These are phyloP conservation scores for Rhodinocichla rosea DNA, from an alignment of 2,113 vertebrate species.

Conservation along the genomic window DNA sequence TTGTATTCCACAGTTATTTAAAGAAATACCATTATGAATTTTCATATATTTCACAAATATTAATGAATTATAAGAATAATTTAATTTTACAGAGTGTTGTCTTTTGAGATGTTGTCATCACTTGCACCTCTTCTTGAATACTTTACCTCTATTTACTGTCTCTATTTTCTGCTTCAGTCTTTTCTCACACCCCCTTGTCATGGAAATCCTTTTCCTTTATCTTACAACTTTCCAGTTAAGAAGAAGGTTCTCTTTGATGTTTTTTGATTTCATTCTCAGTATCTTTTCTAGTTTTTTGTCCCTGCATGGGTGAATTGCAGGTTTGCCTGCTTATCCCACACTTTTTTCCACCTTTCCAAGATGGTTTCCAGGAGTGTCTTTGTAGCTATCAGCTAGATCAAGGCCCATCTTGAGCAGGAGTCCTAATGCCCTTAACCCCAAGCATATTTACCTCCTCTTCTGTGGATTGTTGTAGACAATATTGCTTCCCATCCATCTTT, in stretches of 20 bases:
- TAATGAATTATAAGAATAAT: background rate
- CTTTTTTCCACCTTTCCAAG: background rate
- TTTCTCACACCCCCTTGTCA: background rate
- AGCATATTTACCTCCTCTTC: background rate
- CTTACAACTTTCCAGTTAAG: accelerated
- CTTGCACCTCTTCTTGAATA: background rate
- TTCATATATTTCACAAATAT: background rate
- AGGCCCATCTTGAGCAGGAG: background rate
- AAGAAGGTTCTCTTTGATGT: background rate
- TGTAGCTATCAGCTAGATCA: background rate
- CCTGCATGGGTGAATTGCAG: background rate
- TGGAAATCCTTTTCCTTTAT: background rate
- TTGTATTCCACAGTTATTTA: background rate
- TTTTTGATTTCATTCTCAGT: background rate
- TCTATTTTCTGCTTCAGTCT: background rate
- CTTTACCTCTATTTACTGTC: background rate
- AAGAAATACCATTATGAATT: background rate
- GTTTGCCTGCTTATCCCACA: background rate
- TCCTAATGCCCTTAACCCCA: background rate
- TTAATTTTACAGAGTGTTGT: background rate
- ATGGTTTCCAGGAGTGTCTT: background rate
- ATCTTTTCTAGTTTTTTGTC: background rate
- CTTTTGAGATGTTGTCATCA: background rate
- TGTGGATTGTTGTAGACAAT: background rate
- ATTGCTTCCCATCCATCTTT: background rate